Conservation (phyloP, 2,888 invertebrate species). For the Thysanoteuthis rhombus region DNA sequence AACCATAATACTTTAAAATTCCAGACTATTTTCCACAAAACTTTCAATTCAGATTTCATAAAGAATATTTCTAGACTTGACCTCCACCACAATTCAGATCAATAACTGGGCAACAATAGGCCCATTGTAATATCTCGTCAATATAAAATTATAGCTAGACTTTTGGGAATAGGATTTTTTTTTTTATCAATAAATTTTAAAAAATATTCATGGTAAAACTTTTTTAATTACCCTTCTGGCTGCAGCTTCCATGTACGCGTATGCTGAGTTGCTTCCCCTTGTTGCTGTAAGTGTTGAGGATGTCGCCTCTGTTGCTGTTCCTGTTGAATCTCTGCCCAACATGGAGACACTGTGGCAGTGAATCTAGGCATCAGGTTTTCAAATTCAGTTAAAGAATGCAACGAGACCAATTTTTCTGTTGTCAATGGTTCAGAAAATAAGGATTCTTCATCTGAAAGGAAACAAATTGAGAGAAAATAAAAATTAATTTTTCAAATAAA, state of each 20-base stretch:
- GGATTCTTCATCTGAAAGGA: conserved; percentile 52
- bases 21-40: too few relatives aligned
- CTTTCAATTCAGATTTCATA: too few relatives aligned
- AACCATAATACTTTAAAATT: too few relatives aligned
- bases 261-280: conserved; percentile 77
- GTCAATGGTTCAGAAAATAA: conserved; percentile 73
- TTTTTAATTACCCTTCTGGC: conserved; percentile 76
- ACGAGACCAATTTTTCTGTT: conserved; percentile 71
- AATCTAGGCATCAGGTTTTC: conserved; percentile 78
- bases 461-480: not conserved
- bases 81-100: too few relatives aligned
- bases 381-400: conserved; percentile 82
- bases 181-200: too few relatives aligned
- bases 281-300: conserved; percentile 80
- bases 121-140: too few relatives aligned
- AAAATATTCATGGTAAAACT: too few relatives aligned
- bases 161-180: too few relatives aligned
- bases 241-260: conserved; percentile 90
- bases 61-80: too few relatives aligned
- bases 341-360: conserved; percentile 88
- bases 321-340: conserved; percentile 92
- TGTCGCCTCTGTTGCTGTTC: conserved; percentile 89
- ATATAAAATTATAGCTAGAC: too few relatives aligned
- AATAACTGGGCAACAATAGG: too few relatives aligned
- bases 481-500: not conserved